Percentiles rank a stretch among this genome's conserved stretches.
phyloP scores from a whole-genome alignment of 2,113 vertebrate species.

The Bothrops jararaca region DNA sequence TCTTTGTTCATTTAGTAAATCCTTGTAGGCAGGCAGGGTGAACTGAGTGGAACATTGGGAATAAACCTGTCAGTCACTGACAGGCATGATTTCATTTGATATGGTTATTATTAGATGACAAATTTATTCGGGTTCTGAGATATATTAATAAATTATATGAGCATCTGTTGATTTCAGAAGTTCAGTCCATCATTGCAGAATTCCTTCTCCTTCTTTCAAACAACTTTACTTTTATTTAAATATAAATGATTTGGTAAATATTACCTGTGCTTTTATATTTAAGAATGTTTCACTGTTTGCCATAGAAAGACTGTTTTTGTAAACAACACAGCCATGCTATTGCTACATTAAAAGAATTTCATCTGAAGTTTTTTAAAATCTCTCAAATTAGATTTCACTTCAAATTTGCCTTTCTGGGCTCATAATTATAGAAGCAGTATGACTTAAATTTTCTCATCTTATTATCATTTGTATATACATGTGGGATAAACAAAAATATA shows the following conservation, averaged over 20 bases:
- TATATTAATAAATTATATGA: constrained; percentile 2
- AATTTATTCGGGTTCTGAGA: neutral
- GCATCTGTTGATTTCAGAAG: neutral
- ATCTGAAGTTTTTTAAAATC: neutral
- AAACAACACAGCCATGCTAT: neutral
- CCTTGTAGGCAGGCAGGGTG: neutral
- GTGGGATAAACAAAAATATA: neutral
- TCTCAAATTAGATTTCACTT: neutral
- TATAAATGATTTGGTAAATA: neutral
- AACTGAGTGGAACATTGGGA: neutral
- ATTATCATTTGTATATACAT: neutral
- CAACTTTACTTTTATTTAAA: neutral
- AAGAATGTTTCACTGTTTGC: neutral
- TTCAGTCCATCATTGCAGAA: neutral
- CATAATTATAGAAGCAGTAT: neutral
- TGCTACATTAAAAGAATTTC: neutral
- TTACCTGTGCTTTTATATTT: neutral
- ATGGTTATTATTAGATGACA: neutral
- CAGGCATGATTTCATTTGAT: neutral
- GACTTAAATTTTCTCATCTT: neutral
- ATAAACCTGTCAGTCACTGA: neutral
- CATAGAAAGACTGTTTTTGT: neutral
- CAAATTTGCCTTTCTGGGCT: neutral
- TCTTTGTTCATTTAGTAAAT: constrained; percentile 3
- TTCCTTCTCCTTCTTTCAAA: neutral